phyloP scores from a whole-genome alignment of 2,797 vertebrate genomes.

The Echeneis naucrates region DNA sequence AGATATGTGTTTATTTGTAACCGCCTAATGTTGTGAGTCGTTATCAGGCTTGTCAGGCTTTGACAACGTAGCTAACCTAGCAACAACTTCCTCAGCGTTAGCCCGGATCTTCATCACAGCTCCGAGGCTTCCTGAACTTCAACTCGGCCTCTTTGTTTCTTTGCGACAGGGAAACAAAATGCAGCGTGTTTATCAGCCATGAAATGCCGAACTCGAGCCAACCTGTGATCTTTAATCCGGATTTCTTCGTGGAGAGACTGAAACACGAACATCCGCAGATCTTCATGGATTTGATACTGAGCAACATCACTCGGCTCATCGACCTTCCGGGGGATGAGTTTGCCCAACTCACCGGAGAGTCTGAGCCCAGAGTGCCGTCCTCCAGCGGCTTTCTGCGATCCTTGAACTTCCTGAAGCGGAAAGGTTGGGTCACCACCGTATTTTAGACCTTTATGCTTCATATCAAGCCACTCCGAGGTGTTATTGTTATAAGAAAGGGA shows the following conservation, averaged over 20 bases:
- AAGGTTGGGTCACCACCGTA: conserved; percentile 83
- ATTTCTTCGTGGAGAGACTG: conserved; percentile 97
- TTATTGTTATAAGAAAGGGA: not conserved
- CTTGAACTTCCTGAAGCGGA: conserved; percentile 93
- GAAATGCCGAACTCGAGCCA: conserved; percentile 84
- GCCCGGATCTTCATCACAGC: not conserved
- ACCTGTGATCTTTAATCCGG: conserved; percentile 95
- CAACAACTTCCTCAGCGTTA: not conserved
- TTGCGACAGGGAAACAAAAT: conserved; percentile 86
- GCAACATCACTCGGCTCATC: conserved; percentile 94
- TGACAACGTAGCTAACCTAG: conserved; percentile 27
- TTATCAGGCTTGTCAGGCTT: not conserved
- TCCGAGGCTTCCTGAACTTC: not conserved
- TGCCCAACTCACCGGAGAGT: conserved; percentile 92
- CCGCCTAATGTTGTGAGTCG: not conserved
- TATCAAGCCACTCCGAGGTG: not conserved
- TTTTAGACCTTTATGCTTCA: not conserved
- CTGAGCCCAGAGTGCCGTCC: conserved; percentile 88
- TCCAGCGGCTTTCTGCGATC: conserved; percentile 91
- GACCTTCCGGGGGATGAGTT: conserved; percentile 96
- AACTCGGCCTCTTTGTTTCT: not conserved
- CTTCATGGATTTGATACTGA: conserved; percentile 92
- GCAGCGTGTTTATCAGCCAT: conserved; percentile 90
- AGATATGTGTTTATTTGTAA: not conserved
- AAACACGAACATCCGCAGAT: conserved; percentile 91